Evolutionary conservation across 2,888 invertebrate genomes (phyloP), one percentile per base, ranked within the genome.

Genomic region (Zootermopsis nevadensis): DNA sequence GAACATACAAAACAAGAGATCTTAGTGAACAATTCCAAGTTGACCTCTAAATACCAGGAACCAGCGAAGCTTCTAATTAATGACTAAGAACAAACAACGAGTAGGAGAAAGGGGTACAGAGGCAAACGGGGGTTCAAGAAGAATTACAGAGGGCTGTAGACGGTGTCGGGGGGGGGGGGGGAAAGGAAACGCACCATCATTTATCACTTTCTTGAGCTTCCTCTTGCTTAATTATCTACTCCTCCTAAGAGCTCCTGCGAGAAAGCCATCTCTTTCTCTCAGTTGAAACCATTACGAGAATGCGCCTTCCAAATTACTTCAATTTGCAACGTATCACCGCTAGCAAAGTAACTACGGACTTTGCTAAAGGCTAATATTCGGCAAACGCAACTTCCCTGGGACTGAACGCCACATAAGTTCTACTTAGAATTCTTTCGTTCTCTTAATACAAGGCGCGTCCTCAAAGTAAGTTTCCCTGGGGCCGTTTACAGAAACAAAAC

Each of bases 181-280:
- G 42, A 27, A 27, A 22, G 33, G 76, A 38, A 76, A 35, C 76
- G 76, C 31, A 42, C 19, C 76, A 76, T 76, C 76, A 76, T 76
- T 76, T 76, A 76, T 76, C 76, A 76, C 76, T 42, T 72, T 24
- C 72, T 72, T 72, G 72, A 31, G 72, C 35, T 72, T 76, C 80
- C 69, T 48, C 42, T 69, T 27, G 80, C 80, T 81, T 81, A 81
- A 81, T 81, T 81, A 81, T 81, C 80, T 81, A 69, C 33, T 81
- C 80, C 80, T 69, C 80, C 69, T 81, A 84, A 79, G 76, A 42
- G 42, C 42, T 60, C n/a, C 27, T 27, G n/a, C 6, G 60, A 60
- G 60, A 60, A 60, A 60, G 15, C 60, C n/a, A 6, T 27, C 60
- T 60, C 60, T 60, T 6, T 60, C 60, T 60, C 60, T 10, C 60